Evolutionary conservation across 2,113 vertebrate genomes (phyloP).

Genomic region (Struthio camelus): DNA sequence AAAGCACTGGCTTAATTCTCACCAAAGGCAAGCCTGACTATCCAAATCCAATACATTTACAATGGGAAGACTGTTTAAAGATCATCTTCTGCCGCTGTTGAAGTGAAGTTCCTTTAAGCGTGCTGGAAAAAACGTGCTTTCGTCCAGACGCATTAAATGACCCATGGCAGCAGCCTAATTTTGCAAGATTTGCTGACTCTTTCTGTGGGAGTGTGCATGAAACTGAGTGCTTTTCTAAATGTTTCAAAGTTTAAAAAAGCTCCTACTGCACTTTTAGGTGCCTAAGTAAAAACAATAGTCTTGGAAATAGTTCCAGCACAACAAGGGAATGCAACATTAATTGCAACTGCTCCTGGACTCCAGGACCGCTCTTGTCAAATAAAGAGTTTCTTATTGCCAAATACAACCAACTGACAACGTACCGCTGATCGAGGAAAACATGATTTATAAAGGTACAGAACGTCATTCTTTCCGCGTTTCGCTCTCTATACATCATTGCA

Average conservation of each 20-base stretch:
- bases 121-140: neutral
- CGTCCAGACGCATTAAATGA: conserved; percentile 25
- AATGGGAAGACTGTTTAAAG: conserved; percentile 68
- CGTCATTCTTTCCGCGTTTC: neutral
- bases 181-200: conserved; percentile 6
- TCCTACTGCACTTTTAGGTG: neutral
- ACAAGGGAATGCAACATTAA: neutral
- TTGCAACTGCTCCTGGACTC: neutral
- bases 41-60: conserved; percentile 62
- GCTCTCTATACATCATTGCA: neutral
- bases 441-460: neutral
- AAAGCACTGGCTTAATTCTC: conserved; percentile 67
- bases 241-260: neutral
- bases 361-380: neutral
- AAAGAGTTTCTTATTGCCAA: neutral
- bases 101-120: conserved; percentile 43
- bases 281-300: neutral
- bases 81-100: conserved; percentile 27
- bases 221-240: neutral
- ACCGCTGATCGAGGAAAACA: neutral
- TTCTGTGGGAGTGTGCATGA: neutral
- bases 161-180: neutral
- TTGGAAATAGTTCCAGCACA: neutral
- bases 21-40: conserved; percentile 50
- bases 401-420: neutral